Evolutionary conservation across 2,113 vertebrate genomes (phyloP).

Genomic region (Eptatretus burgeri): DNA sequence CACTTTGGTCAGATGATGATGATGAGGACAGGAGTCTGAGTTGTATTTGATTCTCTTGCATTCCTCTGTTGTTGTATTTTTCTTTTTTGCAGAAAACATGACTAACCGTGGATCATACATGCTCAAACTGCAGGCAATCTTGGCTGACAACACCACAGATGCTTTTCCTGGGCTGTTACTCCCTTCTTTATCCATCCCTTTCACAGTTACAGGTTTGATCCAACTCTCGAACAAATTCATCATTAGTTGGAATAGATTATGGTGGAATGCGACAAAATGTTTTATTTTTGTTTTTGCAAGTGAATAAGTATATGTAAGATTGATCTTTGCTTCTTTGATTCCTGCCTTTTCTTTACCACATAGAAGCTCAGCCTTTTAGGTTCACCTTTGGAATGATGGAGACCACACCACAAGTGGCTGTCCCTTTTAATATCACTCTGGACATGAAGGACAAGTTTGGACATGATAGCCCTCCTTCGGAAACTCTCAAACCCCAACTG

Average conservation of each 20-base stretch:
- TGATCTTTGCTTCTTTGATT: neutral
- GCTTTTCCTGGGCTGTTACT: slow-evolving; percentile 27
- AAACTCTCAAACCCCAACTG: slow-evolving; percentile 23
- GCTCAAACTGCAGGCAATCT: slow-evolving; percentile 29
- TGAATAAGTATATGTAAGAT: neutral
- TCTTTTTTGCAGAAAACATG: slow-evolving; percentile 27
- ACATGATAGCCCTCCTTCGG: slow-evolving; percentile 19
- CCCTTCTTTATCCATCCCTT: slow-evolving; percentile 31
- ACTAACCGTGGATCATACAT: slow-evolving; percentile 37
- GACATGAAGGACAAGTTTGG: slow-evolving; percentile 37
- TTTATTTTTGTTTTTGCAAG: neutral
- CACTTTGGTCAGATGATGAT: no score
- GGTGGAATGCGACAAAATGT: neutral
- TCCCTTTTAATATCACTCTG: slow-evolving; percentile 39
- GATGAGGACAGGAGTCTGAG: no score
- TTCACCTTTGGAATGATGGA: slow-evolving; percentile 23
- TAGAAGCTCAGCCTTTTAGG: slow-evolving; percentile 17
- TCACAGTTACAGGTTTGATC: slow-evolving; percentile 44
- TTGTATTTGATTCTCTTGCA: no score
- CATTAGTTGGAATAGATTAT: neutral
- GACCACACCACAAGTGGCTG: slow-evolving; percentile 25
- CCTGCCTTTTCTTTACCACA: neutral
- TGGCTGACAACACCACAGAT: slow-evolving; percentile 28
- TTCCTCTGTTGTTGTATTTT: slow-evolving; percentile 10
- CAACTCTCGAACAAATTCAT: neutral